Evolutionary conservation across 92 coral and sea anemone genomes (phyloP).

Genomic region (Phenganax stokvisi): DNA sequence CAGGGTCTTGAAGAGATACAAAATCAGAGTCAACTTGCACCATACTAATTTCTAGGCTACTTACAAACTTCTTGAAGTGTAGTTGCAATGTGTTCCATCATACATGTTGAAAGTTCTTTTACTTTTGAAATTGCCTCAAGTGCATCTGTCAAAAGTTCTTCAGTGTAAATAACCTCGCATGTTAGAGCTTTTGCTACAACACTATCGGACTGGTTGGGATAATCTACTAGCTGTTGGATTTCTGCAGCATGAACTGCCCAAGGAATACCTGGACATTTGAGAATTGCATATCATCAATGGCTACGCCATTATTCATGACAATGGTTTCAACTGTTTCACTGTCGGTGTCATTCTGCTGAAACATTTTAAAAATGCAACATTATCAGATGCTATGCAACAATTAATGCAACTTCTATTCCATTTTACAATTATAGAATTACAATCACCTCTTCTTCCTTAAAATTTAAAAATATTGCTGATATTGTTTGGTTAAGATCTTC

Average conservation of each 20-base stretch:
- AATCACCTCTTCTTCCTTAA: no score
- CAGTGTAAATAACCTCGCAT: neutral
- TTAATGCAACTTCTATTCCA: no score
- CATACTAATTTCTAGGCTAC: neutral
- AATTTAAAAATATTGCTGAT: no score
- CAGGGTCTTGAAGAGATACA: constrained; percentile 9
- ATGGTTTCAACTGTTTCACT: no score
- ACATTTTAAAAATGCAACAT: no score
- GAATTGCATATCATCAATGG: neutral
- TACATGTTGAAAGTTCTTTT: neutral
- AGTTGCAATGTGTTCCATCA: neutral
- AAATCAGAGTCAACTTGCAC: neutral
- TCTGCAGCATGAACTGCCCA: neutral
- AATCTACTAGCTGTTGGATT: neutral
- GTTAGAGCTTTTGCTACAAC: neutral
- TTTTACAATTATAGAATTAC: no score
- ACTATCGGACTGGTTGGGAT: neutral
- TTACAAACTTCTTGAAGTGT: neutral
- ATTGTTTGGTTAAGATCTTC: no score
- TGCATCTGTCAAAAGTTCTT: neutral
- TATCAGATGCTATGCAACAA: no score
- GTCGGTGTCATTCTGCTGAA: no score
- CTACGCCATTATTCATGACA: neutral
- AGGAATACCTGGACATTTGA: neutral
- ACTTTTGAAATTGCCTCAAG: constrained; percentile 6